These are phyloP conservation scores for Andrena bucephala DNA, from an alignment of 2,888 invertebrate species.

Conservation along the genomic window DNA sequence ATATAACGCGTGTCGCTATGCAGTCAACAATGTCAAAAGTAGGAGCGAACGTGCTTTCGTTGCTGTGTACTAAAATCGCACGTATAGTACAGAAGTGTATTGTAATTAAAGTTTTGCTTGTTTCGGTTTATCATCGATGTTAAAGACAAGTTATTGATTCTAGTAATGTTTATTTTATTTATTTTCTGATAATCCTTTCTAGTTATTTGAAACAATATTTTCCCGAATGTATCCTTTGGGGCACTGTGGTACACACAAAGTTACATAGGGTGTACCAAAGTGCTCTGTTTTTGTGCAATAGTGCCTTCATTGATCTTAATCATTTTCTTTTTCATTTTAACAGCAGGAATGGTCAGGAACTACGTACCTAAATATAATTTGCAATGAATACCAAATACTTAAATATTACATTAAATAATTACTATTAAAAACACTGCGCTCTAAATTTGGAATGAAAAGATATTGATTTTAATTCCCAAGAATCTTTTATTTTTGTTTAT, in stretches of 20 bases:
- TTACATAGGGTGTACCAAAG: background rate
- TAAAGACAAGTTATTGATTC: background rate
- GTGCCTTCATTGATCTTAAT: background rate
- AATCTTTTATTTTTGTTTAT: too few species aligned
- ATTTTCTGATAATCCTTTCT: background rate
- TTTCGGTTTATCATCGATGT: too few species aligned
- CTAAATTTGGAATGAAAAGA: too few species aligned
- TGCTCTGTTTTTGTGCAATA: constrained; percentile 1
- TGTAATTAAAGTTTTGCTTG: too few species aligned
- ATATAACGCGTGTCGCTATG: background rate
- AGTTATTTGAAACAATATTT: background rate
- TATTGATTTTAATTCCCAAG: too few species aligned
- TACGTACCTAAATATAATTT: too few species aligned
- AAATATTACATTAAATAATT: too few species aligned
- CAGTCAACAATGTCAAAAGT: background rate
- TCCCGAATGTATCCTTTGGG: background rate
- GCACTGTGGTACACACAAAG: too few species aligned
- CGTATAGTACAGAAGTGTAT: background rate
- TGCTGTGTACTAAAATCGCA: background rate
- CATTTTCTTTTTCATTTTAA: too few species aligned
- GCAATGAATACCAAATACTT: too few species aligned
- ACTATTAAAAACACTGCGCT: too few species aligned
- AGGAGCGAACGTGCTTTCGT: background rate
- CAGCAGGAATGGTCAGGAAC: too few species aligned
- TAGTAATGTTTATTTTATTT: background rate